A percentile compares a stretch with the other conserved stretches of the same genome.
These are phyloP conservation scores for Enteromius paludinosus DNA, from an alignment of 2,797 vertebrate genomes.

Conservation along the genomic window DNA sequence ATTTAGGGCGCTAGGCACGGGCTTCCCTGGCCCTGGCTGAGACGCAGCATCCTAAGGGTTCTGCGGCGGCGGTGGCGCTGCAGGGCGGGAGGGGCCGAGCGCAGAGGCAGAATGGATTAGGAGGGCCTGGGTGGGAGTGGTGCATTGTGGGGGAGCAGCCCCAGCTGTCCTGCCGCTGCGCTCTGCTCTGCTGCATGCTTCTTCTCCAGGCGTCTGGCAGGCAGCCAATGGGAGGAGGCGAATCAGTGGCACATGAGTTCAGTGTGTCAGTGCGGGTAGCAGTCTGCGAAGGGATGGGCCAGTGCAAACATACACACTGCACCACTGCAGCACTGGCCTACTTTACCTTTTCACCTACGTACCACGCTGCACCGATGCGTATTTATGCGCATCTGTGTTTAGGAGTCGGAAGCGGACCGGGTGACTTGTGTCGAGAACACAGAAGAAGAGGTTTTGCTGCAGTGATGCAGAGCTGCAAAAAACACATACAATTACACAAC, in stretches of 20 bases:
- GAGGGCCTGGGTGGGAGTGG: conserved; percentile 54
- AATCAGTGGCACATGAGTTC: conserved; percentile 80
- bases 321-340: conserved; percentile 61
- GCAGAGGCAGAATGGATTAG: conserved; percentile 44
- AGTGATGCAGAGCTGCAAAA: conserved; percentile 40
- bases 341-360: conserved; percentile 44
- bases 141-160: conserved; percentile 73
- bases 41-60: conserved; percentile 46
- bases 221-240: conserved; percentile 75
- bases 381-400: neutral
- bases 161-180: conserved; percentile 73
- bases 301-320: conserved; percentile 49
- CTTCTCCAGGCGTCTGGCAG: conserved; percentile 76
- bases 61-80: conserved; percentile 35
- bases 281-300: conserved; percentile 28
- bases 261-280: conserved; percentile 75
- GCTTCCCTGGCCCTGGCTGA: conserved; percentile 20
- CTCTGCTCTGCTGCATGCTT: conserved; percentile 70
- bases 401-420: neutral
- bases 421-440: neutral
- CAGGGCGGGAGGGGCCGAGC: conserved; percentile 24
- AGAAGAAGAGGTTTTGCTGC: conserved; percentile 33
- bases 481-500: conserved; percentile 37
- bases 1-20: conserved; percentile 9
- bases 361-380: neutral